Base-by-base conservation (phyloP, 2,888 invertebrate genomes). In the Eristalis intricaria region DNA sequence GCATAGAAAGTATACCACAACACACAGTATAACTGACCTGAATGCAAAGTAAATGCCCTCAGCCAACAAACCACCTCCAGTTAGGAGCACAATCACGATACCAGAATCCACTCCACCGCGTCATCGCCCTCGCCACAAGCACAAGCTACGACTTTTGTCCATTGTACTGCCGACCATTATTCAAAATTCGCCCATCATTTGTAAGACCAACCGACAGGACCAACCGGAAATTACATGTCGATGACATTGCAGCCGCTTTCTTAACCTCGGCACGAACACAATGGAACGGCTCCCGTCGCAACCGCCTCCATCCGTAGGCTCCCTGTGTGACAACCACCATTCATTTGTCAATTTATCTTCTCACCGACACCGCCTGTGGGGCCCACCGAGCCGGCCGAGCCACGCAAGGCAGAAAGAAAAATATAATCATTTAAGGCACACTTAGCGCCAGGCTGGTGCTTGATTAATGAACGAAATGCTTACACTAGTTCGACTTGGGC, bases 181-280 rank as follows among this genome's bases (percentile, higher is more conserved):
- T 50, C 50, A 50, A 50, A 50, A 50, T 50, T 50, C 50, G 50
- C 19, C 50, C 8, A 19, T 50, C 50, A 50, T 50, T 50, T 19
- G 50, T 50, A 22, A 19, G 8, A 19, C 50, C n/a, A 1, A 19
- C n/a, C 50, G 80, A 80, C 66, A 66, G 73, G 50, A 61, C 38
- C 68, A 50, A 23, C 56, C 80, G 80, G 80, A 80, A 73, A 80
- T 80, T 80, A 80, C 61, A 74, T 73, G 73, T 66, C 73, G 61
- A 80, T 80, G 80, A 80, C 74, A 80, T 38, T 73, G 80, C 60
- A 60, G 61, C 68, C 68, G 35, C 29, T 61, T 22, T 63, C 29
- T 68, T 50, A 38, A 68, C 38, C 43, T 26, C 23, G 7, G n/a
- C 23, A 66, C 68, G 58, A 2, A 4, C 43, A 50, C 50, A 50